phyloP scores from a whole-genome alignment of 2,797 vertebrate genomes.

The Anomalospiza imberbis region DNA sequence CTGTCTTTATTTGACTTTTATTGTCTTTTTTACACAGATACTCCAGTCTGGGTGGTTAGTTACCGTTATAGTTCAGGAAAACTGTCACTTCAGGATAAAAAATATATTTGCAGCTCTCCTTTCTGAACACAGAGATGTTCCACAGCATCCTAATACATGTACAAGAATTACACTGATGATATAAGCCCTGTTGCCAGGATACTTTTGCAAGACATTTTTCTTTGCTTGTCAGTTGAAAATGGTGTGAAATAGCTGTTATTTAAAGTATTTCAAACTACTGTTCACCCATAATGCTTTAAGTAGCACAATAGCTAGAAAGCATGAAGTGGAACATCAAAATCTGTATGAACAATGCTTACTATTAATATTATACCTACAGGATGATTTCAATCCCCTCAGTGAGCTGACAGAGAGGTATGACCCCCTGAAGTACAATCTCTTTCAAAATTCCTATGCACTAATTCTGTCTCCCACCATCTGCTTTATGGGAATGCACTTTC shows the following conservation, averaged over 20 bases:
- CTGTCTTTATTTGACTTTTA: not conserved
- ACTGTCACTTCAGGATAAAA: slow-evolving; percentile 8
- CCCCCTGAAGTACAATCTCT: not conserved
- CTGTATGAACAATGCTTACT: slow-evolving; percentile 47
- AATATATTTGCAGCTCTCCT: slow-evolving; percentile 21
- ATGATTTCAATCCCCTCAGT: not conserved
- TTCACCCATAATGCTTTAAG: slow-evolving; percentile 29
- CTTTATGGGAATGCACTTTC: not conserved
- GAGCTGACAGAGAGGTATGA: not conserved
- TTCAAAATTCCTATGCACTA: not conserved
- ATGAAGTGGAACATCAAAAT: slow-evolving; percentile 33
- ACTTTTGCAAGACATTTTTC: slow-evolving; percentile 55
- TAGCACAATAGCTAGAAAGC: slow-evolving; percentile 21
- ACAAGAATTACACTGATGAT: slow-evolving; percentile 23
- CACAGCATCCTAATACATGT: slow-evolving; percentile 23
- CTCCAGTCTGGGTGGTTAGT: not conserved
- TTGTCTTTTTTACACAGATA: slow-evolving; percentile 2
- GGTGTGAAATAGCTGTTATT: slow-evolving; percentile 58
- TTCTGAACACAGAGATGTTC: not conserved
- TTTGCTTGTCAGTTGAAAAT: slow-evolving; percentile 52
- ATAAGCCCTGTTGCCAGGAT: slow-evolving; percentile 61
- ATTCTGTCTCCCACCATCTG: slow-evolving; percentile 2
- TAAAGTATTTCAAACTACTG: slow-evolving; percentile 49
- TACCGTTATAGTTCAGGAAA: not conserved
- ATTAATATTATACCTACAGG: slow-evolving; percentile 35